A percentile compares a stretch with the other conserved stretches of the same genome.
Evolutionary conservation across 2,888 invertebrate genomes (phyloP).

Genomic region (Nesidiocoris tenuis): DNA sequence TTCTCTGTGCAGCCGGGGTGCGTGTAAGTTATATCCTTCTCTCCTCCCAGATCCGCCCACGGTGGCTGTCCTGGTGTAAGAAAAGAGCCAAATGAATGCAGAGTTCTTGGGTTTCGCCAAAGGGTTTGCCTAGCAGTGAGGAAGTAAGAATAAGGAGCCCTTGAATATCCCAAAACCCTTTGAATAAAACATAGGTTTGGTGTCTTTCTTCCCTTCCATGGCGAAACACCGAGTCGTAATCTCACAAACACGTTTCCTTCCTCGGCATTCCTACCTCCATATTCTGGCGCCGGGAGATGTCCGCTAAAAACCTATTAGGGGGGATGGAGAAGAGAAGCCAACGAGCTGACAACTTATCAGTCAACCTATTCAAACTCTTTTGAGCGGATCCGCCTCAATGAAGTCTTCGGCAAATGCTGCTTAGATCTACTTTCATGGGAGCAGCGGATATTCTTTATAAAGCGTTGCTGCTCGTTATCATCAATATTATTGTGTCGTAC

Average conservation of each 20-base stretch:
- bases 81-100: conserved; percentile 23
- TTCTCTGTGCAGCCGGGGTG: neutral
- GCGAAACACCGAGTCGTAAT: conserved; percentile 31
- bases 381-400: too few relatives aligned
- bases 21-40: conserved; percentile 18
- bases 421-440: too few relatives aligned
- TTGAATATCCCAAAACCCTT: conserved; percentile 31
- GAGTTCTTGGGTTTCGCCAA: conserved; percentile 23
- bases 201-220: neutral
- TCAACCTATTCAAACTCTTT: too few relatives aligned
- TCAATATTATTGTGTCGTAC: too few relatives aligned
- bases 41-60: neutral
- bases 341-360: neutral
- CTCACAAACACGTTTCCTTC: conserved; percentile 23
- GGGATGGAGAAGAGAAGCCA: neutral
- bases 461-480: too few relatives aligned
- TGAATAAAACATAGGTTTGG: conserved; percentile 32
- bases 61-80: neutral
- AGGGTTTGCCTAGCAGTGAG: conserved; percentile 7
- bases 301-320: conserved; percentile 13
- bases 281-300: conserved; percentile 7
- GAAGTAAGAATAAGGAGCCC: conserved; percentile 26
- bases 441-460: too few relatives aligned
- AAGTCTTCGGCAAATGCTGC: too few relatives aligned
- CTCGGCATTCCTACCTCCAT: neutral